phyloP scores from a whole-genome alignment of 2,888 invertebrate genomes.

The Aproaerema taeniolella region DNA sequence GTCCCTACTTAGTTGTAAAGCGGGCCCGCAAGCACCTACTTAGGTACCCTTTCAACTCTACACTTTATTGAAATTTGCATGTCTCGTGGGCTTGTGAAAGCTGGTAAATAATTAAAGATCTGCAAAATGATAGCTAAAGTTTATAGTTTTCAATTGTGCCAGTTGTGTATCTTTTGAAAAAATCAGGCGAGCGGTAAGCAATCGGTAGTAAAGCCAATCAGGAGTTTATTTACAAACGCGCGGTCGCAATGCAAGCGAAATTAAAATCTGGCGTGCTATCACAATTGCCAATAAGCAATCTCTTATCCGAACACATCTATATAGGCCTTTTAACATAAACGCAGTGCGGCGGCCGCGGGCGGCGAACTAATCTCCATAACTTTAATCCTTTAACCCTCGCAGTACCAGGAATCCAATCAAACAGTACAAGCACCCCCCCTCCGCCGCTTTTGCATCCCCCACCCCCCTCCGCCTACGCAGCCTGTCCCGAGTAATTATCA shows the following conservation, averaged over 20 bases:
- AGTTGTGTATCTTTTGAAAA: conserved; percentile 1
- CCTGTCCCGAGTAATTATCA: conserved; percentile 79
- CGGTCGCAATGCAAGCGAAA: conserved; percentile 41
- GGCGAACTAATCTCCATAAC: conserved; percentile 77
- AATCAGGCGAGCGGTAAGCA: conserved; percentile 20
- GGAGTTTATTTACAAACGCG: conserved; percentile 38
- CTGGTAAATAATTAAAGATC: background rate
- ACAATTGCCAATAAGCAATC: conserved; percentile 76
- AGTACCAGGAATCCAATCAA: conserved; percentile 77
- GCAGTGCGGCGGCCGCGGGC: conserved; percentile 68
- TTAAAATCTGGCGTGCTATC: conserved; percentile 67
- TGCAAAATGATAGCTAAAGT: background rate
- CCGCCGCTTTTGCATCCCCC: conserved; percentile 33
- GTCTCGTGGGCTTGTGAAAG: background rate
- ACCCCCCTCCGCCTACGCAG: conserved; percentile 69
- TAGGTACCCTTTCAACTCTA: conserved; percentile 13
- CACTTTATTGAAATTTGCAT: conserved; percentile 17
- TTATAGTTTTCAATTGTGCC: background rate
- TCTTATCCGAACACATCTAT: conserved; percentile 73
- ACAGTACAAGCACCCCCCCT: conserved; percentile 68
- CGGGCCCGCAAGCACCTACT: conserved; percentile 14
- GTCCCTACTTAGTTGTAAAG: conserved; percentile 22
- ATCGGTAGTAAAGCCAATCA: conserved; percentile 42
- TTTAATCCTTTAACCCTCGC: conserved; percentile 76
- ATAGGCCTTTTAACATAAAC: conserved; percentile 74